These are phyloP conservation scores for Xylota sylvarum DNA, from an alignment of 2,888 invertebrate genomes.

Conservation along the genomic window DNA sequence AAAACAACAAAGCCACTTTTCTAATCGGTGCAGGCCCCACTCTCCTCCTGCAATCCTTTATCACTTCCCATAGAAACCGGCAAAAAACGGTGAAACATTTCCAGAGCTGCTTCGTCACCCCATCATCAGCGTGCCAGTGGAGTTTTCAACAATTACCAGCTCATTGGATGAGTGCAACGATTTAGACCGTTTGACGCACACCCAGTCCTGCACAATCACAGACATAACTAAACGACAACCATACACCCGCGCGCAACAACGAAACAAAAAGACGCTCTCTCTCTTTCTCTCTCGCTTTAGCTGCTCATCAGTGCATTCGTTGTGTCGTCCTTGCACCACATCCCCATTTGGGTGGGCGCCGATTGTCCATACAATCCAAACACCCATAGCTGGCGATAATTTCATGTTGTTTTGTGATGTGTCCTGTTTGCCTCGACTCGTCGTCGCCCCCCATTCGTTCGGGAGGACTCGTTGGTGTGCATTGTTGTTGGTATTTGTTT, in stretches of 20 bases:
- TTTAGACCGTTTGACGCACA: constrained; percentile 73
- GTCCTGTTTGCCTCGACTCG: constrained; percentile 27
- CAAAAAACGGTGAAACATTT: constrained; percentile 37
- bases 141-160: constrained; percentile 73
- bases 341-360: constrained; percentile 18
- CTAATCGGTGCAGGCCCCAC: constrained; percentile 62
- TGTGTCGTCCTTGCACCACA: constrained; percentile 58
- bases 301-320: constrained; percentile 36
- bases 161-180: constrained; percentile 75
- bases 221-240: constrained; percentile 21
- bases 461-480: constrained; percentile 7
- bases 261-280: constrained; percentile 34
- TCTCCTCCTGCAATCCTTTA: background rate
- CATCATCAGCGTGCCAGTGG: constrained; percentile 37
- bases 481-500: constrained; percentile 62
- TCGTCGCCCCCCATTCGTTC: constrained; percentile 39
- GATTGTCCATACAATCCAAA: constrained; percentile 40
- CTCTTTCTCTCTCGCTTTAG: constrained; percentile 29
- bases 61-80: constrained; percentile 1
- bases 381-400: constrained; percentile 67
- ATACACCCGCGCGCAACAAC: constrained; percentile 13
- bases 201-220: constrained; percentile 52
- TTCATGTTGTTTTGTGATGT: constrained; percentile 71
- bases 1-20: constrained; percentile 64
- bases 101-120: constrained; percentile 34